Evolutionary conservation across 2,797 vertebrate genomes (phyloP).

Genomic region (Halcyon leucocephala): DNA sequence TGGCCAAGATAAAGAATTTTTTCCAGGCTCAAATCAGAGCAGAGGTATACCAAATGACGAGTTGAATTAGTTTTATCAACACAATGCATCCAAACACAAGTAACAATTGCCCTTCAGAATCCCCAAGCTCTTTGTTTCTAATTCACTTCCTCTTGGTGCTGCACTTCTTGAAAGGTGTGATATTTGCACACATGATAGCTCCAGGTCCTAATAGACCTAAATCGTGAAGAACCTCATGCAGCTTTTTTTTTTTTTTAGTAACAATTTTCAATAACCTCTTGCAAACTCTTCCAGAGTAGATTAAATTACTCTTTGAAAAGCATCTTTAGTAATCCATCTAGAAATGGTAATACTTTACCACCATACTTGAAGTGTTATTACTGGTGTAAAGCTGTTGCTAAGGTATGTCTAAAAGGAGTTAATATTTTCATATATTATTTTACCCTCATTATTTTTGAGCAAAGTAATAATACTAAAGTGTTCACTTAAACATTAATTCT

Average conservation of each 20-base stretch:
- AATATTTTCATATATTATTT: not conserved
- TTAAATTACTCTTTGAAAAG: not conserved
- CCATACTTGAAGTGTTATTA: accelerated
- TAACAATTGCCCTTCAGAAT: not conserved
- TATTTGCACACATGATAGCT: not conserved
- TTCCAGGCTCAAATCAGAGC: not conserved
- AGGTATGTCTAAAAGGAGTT: not conserved
- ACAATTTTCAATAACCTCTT: not conserved
- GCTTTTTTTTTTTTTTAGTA: not conserved
- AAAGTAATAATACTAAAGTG: not conserved
- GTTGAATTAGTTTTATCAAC: not conserved
- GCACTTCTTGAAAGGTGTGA: not conserved
- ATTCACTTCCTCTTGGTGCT: not conserved
- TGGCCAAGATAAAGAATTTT: not conserved
- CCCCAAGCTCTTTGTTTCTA: not conserved
- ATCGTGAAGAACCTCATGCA: not conserved
- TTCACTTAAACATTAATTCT: not conserved
- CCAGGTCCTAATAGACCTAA: not conserved
- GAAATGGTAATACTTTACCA: not conserved
- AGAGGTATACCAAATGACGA: accelerated
- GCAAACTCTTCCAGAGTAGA: not conserved
- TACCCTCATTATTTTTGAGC: not conserved
- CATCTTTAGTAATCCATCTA: not conserved
- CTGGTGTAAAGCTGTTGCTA: not conserved
- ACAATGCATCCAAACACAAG: not conserved